Evolutionary conservation across 2,888 invertebrate genomes (phyloP), one percentile per base, ranked within the genome.

Genomic region (Tetrapedia diversipes): DNA sequence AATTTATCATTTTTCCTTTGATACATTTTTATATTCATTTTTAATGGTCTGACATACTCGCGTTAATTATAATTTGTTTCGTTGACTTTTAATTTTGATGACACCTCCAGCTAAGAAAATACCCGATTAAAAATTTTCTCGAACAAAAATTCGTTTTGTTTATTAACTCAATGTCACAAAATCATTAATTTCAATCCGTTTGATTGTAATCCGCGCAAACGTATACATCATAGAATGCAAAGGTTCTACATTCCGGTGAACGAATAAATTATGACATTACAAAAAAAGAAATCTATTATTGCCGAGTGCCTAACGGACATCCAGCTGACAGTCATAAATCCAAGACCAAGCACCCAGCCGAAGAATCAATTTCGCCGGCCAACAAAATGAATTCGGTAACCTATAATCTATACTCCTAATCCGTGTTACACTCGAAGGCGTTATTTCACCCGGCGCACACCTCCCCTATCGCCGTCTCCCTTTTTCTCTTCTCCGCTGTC

Each of bases 361-460:
- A 77, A 53, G 68, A 77, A 77, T 75, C 77, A 77, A 77, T 77
- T 77, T 69, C 47, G 61, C 76, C 77, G 65, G 39, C n/a, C 69
- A 69, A 63, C 24, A 29, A 47, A 70, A 56, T 29, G 65, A 69
- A 75, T 37, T 56, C 24, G 27, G 64, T 69, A 69, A 74, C 77
- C 77, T 75, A 64, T 77, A 77, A 77, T 77, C 75, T 69, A 77
- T 60, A 49, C 61, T 16, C 47, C 56, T 63, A 66, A 76, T 76
- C 61, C 61, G 66, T 53, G 47, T 69, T 65, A 71, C 79, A 76
- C 79, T 65, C 65, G 16, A 66, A 75, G 77, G 64, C 70, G 61
- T 70, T 61, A 56, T 61, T 47, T 45, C n/a, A 16, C 47, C 32
- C 24, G 45, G 41, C 49, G 22, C 29, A 49, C 61, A 63, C 63